Evolutionary conservation across 2,888 invertebrate genomes (phyloP).

Genomic region (Anodontia alba): DNA sequence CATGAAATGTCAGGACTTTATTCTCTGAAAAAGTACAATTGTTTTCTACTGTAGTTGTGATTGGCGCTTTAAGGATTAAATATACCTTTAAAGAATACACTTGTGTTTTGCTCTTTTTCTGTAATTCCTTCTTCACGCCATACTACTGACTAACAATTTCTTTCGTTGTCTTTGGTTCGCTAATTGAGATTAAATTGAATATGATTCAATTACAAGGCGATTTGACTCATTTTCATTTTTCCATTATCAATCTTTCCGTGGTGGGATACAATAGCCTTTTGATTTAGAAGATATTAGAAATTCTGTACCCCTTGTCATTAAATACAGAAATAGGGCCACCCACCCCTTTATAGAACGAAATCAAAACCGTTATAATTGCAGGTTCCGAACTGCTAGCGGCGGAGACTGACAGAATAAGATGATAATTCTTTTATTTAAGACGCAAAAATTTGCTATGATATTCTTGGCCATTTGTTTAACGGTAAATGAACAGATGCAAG

Average conservation of each 20-base stretch:
- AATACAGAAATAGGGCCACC: constrained; percentile 38
- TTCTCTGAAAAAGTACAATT: too few species aligned
- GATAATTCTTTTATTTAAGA: constrained; percentile 58
- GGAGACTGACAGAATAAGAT: constrained; percentile 31
- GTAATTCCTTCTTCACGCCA: too few species aligned
- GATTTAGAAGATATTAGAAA: constrained; percentile 58
- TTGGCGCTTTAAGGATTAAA: too few species aligned
- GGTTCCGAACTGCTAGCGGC: constrained; percentile 47
- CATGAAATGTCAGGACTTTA: too few species aligned
- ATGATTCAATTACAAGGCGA: constrained; percentile 51
- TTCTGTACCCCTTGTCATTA: constrained; percentile 53
- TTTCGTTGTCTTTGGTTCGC: background rate
- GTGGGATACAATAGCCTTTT: constrained; percentile 37
- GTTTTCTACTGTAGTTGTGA: too few species aligned
- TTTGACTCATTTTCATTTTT: constrained; percentile 17
- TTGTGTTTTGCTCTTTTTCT: too few species aligned
- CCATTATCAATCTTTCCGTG: constrained; percentile 8
- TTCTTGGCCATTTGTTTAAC: constrained; percentile 27
- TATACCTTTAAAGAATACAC: too few species aligned
- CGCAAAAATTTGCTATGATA: constrained; percentile 12
- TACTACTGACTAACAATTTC: too few species aligned
- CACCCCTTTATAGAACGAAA: constrained; percentile 59
- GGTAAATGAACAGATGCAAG: constrained; percentile 53
- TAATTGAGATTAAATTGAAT: constrained; percentile 65
- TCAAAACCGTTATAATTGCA: constrained; percentile 66